These are phyloP conservation scores for Drosophila kokeensis DNA, from an alignment of 2,888 invertebrate species.

Conservation along the genomic window DNA sequence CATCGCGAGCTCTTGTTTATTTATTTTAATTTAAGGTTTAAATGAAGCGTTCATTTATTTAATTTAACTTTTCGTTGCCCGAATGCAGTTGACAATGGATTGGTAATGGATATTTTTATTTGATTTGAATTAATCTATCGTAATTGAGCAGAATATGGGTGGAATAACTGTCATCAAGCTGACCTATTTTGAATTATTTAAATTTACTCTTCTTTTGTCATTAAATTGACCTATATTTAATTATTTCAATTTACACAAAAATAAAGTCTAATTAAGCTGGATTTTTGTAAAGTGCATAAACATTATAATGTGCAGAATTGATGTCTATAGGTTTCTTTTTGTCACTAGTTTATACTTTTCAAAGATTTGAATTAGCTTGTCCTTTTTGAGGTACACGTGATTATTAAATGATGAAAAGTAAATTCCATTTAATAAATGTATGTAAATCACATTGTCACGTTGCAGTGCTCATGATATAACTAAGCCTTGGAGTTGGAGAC, in stretches of 20 bases:
- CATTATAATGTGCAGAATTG: not conserved
- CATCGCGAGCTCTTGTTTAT: not conserved
- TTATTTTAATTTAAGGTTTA: not conserved
- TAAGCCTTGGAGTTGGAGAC: slow-evolving; percentile 21
- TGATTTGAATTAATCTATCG: not conserved
- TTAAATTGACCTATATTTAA: not conserved
- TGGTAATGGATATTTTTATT: not conserved
- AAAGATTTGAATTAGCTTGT: not conserved
- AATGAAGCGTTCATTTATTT: not conserved
- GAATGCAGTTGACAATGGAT: not conserved
- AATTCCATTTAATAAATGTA: not conserved
- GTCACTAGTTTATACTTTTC: not conserved
- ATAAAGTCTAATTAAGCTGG: not conserved
- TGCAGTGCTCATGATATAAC: slow-evolving; percentile 32
- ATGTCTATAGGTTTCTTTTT: not conserved
- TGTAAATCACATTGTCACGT: not conserved
- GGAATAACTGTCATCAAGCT: not conserved
- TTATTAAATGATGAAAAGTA: not conserved
- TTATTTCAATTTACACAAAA: not conserved
- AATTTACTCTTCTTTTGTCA: not conserved
- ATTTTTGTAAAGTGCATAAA: not conserved
- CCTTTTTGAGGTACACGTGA: not conserved
- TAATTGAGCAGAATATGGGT: not conserved
- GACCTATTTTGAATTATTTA: not conserved
- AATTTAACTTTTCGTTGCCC: not conserved